Base-by-base conservation (phyloP, 2,797 vertebrate genomes). In the Meda fulgida region DNA sequence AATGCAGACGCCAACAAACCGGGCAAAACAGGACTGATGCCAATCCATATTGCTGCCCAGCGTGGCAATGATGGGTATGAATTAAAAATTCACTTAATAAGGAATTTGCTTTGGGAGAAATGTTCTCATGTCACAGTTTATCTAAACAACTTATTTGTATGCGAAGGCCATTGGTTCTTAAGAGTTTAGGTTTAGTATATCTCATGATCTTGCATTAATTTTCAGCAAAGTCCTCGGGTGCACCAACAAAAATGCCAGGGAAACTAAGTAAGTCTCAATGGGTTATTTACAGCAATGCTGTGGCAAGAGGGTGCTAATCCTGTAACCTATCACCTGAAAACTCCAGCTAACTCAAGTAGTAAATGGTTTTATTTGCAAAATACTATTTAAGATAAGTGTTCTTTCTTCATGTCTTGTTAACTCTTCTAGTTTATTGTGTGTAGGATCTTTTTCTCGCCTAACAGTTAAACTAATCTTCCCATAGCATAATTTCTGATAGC, bases 1-100 rank as follows among this genome's bases (percentile, higher is more conserved):
- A 97, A 93, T 0, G 97, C 97, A 0, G 97, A 99, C 4, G 95
- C 97, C 89, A 99, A 99, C 93, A 97, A 94, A 92, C 87, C 95
- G 18, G 97, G 97, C 77, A 98, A 96, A 88, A 94, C 94, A 0
- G 97, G 97, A 7, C 82, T 97, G 29, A 89, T 99, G 72, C 97
- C 98, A 0, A 94, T 99, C 40, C 98, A 99, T 80, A 91, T 98
- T 0, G 97, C 97, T 7, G 94, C 97, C 69, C 96, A 96, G 86
- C 93, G 92, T 93, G 97, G 97, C 78, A 95, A 93, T 89, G 93
- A 95, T 72, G 91, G 89, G 98, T 99, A 94, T 91, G 95, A 70
- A 71, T 36, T 67, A 89, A 88, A 1, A 40, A 16, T 38, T 14
- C 29, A 65, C 11, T 9, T 43, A 38, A n/a, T 65, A 10, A 51